Conservation (phyloP, 35 echinoderm and acorn worm species). For the Ptychodera flava region DNA sequence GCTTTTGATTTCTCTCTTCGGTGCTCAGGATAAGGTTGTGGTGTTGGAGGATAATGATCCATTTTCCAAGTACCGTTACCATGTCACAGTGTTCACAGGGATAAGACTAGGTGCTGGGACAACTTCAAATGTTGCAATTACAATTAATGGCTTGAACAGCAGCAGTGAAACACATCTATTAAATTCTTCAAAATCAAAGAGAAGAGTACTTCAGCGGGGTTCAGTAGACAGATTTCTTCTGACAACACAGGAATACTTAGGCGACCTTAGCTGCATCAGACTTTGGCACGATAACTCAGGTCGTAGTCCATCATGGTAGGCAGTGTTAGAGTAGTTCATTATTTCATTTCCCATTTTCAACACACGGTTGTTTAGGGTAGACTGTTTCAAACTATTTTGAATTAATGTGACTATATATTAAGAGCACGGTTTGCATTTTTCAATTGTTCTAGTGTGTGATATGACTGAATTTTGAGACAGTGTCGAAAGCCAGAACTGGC, state of each 20-base stretch:
- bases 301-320: conserved; percentile 59
- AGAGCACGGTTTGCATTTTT: too few relatives aligned
- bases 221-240: conserved; percentile 70
- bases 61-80: conserved; percentile 51
- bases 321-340: neutral
- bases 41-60: conserved; percentile 67
- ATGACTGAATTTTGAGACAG: too few relatives aligned
- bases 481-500: too few relatives aligned
- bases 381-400: too few relatives aligned
- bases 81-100: conserved; percentile 81
- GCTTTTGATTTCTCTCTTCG: too few relatives aligned
- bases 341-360: neutral
- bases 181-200: conserved; percentile 6
- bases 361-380: neutral
- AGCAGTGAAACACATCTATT: conserved; percentile 72
- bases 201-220: conserved; percentile 55
- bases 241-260: conserved; percentile 47
- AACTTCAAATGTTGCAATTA: conserved; percentile 58
- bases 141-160: conserved; percentile 42
- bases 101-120: conserved; percentile 74
- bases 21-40: conserved; percentile 40
- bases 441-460: too few relatives aligned
- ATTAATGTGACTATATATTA: conserved; percentile 21
- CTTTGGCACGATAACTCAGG: conserved; percentile 92
- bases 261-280: conserved; percentile 47